Evolutionary conservation across 2,888 invertebrate species (phyloP).

Genomic region (Acholoe squamosa): DNA sequence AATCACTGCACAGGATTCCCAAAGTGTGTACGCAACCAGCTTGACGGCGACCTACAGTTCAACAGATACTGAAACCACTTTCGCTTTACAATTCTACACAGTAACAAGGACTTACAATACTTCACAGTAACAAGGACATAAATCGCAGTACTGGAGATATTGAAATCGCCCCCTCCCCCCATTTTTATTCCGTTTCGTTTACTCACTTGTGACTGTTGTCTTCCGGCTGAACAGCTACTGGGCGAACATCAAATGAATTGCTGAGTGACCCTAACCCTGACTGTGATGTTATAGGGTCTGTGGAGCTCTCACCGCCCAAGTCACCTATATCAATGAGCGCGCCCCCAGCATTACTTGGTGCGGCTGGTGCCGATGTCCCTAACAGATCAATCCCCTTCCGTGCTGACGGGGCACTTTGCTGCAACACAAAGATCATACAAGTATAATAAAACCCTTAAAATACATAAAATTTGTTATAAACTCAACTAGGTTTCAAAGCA

Average conservation of each 20-base stretch:
- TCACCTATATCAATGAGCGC: slow-evolving; percentile 95
- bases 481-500: not conserved
- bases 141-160: not conserved
- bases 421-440: slow-evolving; percentile 56
- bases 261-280: not conserved
- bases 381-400: slow-evolving; percentile 89
- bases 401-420: slow-evolving; percentile 68
- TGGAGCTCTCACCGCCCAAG: slow-evolving; percentile 86
- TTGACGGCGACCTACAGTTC: not conserved
- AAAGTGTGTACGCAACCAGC: not conserved
- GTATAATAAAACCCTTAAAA: too few relatives aligned
- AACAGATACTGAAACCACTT: not conserved
- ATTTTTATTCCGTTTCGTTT: not conserved
- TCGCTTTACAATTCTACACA: not conserved
- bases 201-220: slow-evolving; percentile 93
- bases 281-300: slow-evolving; percentile 23
- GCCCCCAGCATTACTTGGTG: slow-evolving; percentile 86
- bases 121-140: not conserved
- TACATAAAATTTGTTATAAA: not conserved
- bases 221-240: slow-evolving; percentile 81
- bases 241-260: slow-evolving; percentile 41
- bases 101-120: not conserved
- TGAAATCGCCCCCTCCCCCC: too few relatives aligned
- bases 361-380: slow-evolving; percentile 88
- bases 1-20: not conserved